Percentiles rank a stretch among this genome's conserved stretches.
Evolutionary conservation across 2,113 vertebrate genomes (phyloP).

Genomic region (Rhinopomastus cyanomelas): DNA sequence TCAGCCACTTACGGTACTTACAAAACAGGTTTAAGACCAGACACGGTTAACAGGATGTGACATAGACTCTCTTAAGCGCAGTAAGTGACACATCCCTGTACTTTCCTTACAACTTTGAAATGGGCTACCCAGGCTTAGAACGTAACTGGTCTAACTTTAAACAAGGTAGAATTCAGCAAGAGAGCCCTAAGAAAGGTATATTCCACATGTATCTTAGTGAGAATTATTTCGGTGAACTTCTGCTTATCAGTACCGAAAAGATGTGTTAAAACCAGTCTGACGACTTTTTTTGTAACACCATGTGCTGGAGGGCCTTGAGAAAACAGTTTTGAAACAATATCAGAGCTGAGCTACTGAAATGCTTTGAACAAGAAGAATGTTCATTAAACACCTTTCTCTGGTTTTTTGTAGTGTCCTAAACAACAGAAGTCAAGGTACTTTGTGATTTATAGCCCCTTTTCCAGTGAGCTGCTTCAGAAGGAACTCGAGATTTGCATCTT

Average conservation of each 20-base stretch:
- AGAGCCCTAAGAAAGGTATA: constrained; percentile 19
- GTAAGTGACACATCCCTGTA: neutral
- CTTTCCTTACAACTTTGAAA: neutral
- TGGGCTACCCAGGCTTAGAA: neutral
- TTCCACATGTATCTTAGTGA: constrained; percentile 46
- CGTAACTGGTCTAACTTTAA: neutral
- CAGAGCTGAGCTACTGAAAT: constrained; percentile 53
- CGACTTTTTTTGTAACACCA: constrained; percentile 67
- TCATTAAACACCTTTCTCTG: constrained; percentile 24
- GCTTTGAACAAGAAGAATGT: constrained; percentile 52
- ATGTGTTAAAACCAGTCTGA: constrained; percentile 81
- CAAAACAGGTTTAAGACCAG: constrained; percentile 69
- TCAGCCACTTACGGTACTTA: constrained; percentile 52
- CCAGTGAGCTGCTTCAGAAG: constrained; percentile 1
- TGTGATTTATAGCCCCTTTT: neutral
- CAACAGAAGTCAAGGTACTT: constrained; percentile 30
- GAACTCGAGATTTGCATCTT: constrained; percentile 11
- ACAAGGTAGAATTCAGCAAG: neutral
- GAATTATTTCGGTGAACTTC: constrained; percentile 67
- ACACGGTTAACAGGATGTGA: constrained; percentile 63
- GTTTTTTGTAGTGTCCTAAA: neutral
- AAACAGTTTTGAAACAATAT: constrained; percentile 74
- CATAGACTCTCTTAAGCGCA: constrained; percentile 11
- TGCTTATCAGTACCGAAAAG: constrained; percentile 77
- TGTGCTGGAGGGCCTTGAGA: constrained; percentile 73